These are phyloP conservation scores for Taurulus bubalis DNA, from an alignment of 2,113 vertebrate species.

Conservation along the genomic window DNA sequence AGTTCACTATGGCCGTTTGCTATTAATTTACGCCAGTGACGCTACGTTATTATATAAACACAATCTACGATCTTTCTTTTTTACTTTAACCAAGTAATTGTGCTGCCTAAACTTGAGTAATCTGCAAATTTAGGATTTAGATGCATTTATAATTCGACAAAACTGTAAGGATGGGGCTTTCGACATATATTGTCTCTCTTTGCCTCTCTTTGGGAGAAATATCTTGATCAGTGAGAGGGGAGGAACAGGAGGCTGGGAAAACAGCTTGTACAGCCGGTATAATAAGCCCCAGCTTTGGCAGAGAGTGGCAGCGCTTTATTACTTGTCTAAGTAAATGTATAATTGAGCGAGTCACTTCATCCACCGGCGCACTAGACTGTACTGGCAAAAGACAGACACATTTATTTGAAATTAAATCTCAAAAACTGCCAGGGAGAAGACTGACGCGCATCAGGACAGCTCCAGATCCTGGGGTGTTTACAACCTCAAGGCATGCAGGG, in stretches of 20 bases:
- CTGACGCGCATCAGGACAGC: constrained; percentile 23
- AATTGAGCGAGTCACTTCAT: constrained; percentile 69
- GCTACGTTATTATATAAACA: neutral
- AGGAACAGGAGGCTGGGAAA: constrained; percentile 70
- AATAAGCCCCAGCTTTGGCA: constrained; percentile 70
- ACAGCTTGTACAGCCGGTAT: constrained; percentile 71
- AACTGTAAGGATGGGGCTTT: constrained; percentile 7
- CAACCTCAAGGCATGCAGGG: neutral
- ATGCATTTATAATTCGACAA: constrained; percentile 1
- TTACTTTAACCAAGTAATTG: neutral
- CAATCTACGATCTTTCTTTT: neutral
- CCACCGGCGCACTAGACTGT: constrained; percentile 43
- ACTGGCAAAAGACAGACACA: constrained; percentile 17
- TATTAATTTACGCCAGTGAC: neutral
- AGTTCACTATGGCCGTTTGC: neutral
- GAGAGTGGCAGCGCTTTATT: constrained; percentile 75
- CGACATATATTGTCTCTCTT: too few species aligned
- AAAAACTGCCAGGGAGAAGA: constrained; percentile 20
- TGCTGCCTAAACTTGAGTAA: too few species aligned
- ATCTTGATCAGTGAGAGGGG: constrained; percentile 71
- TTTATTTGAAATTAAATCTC: constrained; percentile 38
- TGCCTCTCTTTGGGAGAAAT: constrained; percentile 59
- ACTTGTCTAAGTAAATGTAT: constrained; percentile 72
- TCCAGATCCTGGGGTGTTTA: neutral
- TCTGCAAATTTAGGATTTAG: neutral